These are phyloP conservation scores for Chlorops oryzae DNA, from an alignment of 1,140 invertebrate genomes.

Conservation along the genomic window DNA sequence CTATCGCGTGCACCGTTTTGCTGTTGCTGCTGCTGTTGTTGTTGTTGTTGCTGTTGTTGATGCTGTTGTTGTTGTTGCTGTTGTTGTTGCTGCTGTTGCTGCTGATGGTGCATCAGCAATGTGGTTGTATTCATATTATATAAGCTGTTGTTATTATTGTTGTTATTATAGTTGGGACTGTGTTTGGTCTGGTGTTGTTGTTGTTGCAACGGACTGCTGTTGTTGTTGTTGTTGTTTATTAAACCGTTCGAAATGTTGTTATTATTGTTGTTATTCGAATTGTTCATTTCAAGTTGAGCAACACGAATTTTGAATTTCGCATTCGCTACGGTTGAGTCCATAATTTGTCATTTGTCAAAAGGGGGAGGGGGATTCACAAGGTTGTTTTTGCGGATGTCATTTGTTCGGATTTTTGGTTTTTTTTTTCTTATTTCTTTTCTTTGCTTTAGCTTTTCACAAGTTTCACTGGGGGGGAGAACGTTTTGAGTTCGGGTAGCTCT, in stretches of 20 bases:
- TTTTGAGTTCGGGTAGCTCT: no score
- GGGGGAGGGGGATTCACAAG: no score
- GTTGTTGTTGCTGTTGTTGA: conserved; percentile 26
- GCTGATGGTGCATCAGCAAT: conserved; percentile 45
- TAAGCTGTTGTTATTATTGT: conserved; percentile 7
- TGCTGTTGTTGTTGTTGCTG: conserved; percentile 22
- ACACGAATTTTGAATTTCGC: conserved; percentile 50
- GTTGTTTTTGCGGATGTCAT: no score
- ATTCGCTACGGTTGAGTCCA: conserved; percentile 12
- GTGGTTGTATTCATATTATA: conserved; percentile 38
- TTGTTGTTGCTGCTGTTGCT: conserved; percentile 32
- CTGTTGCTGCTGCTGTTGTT: conserved; percentile 33
- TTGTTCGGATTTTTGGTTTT: background rate
- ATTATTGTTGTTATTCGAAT: conserved; percentile 13
- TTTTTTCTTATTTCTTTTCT: background rate
- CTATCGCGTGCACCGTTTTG: conserved; percentile 45
- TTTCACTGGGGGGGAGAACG: no score
- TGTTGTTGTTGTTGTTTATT: conserved; percentile 46
- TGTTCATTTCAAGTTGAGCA: conserved; percentile 25
- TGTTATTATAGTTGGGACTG: conserved; percentile 11
- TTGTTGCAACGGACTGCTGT: conserved; percentile 35
- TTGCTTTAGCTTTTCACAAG: no score
- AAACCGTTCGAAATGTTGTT: no score
- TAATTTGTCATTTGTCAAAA: conserved; percentile 13
- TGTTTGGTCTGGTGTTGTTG: conserved; percentile 12